These are phyloP conservation scores for Pimephales promelas DNA, from an alignment of 2,113 vertebrate genomes.

Conservation along the genomic window DNA sequence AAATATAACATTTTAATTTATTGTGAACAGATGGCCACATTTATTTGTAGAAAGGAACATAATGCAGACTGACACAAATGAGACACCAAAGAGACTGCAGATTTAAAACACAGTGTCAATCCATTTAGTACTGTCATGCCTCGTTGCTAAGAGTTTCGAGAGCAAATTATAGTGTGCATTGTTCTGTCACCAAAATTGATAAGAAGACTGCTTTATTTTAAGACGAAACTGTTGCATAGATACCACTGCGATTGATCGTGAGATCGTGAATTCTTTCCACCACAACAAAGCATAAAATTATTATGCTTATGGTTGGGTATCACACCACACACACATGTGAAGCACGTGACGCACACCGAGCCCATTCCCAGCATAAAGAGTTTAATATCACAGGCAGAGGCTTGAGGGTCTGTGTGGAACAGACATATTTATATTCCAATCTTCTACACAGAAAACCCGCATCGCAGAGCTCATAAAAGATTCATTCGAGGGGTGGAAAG, in stretches of 20 bases:
- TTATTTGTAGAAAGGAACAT: slow-evolving; percentile 28
- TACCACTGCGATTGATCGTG: neutral
- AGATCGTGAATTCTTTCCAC: neutral
- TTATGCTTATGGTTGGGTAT: neutral
- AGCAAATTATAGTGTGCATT: slow-evolving; percentile 22
- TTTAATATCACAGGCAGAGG: slow-evolving; percentile 69
- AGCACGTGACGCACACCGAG: slow-evolving; percentile 62
- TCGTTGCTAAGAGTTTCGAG: slow-evolving; percentile 28
- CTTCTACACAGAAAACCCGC: slow-evolving; percentile 77
- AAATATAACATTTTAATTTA: slow-evolving; percentile 30
- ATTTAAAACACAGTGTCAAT: slow-evolving; percentile 22
- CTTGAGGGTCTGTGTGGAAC: slow-evolving; percentile 65
- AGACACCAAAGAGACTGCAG: slow-evolving; percentile 29
- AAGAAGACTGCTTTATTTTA: slow-evolving; percentile 28
- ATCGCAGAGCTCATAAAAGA: slow-evolving; percentile 80
- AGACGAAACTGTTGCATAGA: slow-evolving; percentile 2
- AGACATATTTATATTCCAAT: slow-evolving; percentile 83
- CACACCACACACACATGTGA: neutral
- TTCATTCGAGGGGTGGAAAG: slow-evolving; percentile 75
- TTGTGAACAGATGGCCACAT: slow-evolving; percentile 48
- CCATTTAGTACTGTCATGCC: slow-evolving; percentile 3
- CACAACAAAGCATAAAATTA: neutral
- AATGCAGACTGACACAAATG: slow-evolving; percentile 36
- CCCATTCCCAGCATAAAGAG: slow-evolving; percentile 58
- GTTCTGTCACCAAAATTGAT: slow-evolving; percentile 42